phyloP scores from a whole-genome alignment of 2,113 vertebrate genomes.

The Paramormyrops kingsleyae region DNA sequence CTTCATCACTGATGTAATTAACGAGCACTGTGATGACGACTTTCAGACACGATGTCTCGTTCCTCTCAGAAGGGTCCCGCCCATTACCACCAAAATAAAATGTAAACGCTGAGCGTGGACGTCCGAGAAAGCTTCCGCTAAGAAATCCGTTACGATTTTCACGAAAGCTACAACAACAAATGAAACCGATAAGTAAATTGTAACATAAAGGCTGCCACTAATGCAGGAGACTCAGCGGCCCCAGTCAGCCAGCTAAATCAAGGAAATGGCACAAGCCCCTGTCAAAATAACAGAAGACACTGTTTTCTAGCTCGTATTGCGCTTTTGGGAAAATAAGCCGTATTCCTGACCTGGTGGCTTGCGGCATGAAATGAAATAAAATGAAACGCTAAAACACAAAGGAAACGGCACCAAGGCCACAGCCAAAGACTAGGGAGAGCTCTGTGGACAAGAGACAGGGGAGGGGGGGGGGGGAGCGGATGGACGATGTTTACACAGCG shows the following conservation, averaged over 20 bases:
- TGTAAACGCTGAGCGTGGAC: background rate
- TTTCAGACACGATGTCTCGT: background rate
- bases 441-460: slow-evolving; percentile 13
- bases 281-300: background rate
- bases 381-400: background rate
- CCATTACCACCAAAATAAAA: background rate
- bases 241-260: background rate
- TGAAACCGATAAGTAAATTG: background rate
- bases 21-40: background rate
- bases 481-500: slow-evolving; percentile 54
- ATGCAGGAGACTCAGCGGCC: background rate
- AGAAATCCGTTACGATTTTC: background rate
- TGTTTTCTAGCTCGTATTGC: background rate
- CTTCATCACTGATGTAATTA: background rate
- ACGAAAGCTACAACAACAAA: background rate
- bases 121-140: background rate
- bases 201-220: background rate
- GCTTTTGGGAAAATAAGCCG: background rate
- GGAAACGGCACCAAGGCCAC: background rate
- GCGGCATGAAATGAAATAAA: background rate
- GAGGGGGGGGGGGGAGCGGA: slow-evolving; percentile 38
- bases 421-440: background rate
- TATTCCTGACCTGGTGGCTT: background rate
- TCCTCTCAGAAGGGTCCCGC: background rate
- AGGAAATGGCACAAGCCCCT: background rate